Evolutionary conservation across 2,113 vertebrate genomes (phyloP).

Genomic region (Elgaria multicarinata): DNA sequence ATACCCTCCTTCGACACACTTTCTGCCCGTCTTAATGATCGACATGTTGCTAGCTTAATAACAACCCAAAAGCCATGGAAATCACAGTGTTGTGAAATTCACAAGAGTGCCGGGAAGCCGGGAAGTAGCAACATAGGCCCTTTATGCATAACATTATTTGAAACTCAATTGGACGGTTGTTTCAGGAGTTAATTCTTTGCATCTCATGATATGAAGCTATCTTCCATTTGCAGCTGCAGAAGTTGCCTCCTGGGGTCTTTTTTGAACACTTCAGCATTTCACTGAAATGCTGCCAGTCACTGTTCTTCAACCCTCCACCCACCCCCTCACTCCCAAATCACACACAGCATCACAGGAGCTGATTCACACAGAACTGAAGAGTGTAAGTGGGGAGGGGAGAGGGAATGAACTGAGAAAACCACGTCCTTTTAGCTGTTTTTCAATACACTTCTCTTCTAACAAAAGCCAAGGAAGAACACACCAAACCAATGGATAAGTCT

Average conservation of each 20-base stretch:
- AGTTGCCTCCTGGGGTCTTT: neutral
- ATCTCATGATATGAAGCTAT: neutral
- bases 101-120: neutral
- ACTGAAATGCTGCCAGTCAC: neutral
- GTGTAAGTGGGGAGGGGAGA: neutral
- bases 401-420: neutral
- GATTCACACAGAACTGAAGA: neutral
- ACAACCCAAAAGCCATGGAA: neutral
- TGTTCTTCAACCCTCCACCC: too few relatives aligned
- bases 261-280: neutral
- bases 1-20: too few relatives aligned
- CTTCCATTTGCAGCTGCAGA: neutral
- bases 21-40: too few relatives aligned
- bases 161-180: neutral
- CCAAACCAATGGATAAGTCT: neutral
- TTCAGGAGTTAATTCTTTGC: neutral
- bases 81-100: neutral
- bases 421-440: neutral
- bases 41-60: too few relatives aligned
- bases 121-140: neutral
- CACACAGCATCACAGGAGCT: neutral
- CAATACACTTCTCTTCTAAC: neutral
- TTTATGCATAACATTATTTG: neutral
- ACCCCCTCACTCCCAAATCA: too few relatives aligned
- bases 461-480: neutral